Conservation (phyloP, 2,888 invertebrate species). For the Synanthedon myopaeformis region DNA sequence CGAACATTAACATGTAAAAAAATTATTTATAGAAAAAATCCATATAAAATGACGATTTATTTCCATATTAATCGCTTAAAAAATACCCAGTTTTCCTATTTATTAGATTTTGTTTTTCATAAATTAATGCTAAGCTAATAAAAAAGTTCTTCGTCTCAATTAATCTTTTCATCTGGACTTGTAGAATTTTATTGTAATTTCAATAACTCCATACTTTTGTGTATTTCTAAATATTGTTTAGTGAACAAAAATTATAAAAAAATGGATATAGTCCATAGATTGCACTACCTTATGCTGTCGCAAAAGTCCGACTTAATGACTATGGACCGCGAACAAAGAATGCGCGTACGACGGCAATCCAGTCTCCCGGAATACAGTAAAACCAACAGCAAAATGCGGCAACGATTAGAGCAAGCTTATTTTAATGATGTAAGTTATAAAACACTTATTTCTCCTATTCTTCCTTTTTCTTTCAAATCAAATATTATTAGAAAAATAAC, state of each 20-base stretch:
- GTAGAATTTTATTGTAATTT: too few relatives aligned
- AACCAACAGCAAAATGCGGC: slow-evolving; percentile 41
- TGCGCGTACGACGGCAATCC: slow-evolving; percentile 58
- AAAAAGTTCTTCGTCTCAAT: too few relatives aligned
- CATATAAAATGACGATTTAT: too few relatives aligned
- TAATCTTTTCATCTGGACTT: too few relatives aligned
- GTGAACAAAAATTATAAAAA: too few relatives aligned
- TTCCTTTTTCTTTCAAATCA: neutral
- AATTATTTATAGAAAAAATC: neutral
- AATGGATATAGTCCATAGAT: slow-evolving; percentile 64
- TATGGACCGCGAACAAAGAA: slow-evolving; percentile 59
- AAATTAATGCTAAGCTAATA: too few relatives aligned
- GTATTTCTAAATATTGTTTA: too few relatives aligned
- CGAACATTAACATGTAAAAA: neutral
- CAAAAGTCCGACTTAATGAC: slow-evolving; percentile 66
- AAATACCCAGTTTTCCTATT: too few relatives aligned
- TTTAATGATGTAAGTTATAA: slow-evolving; percentile 56
- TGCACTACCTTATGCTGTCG: slow-evolving; percentile 62
- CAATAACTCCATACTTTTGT: too few relatives aligned
- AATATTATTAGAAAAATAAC: neutral
- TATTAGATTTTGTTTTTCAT: too few relatives aligned
- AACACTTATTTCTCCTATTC: neutral
- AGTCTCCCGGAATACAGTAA: slow-evolving; percentile 63
- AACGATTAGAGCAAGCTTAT: slow-evolving; percentile 54
- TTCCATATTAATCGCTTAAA: too few relatives aligned